Percentiles rank a stretch among this genome's conserved stretches.
phyloP scores from a whole-genome alignment of 2,797 vertebrate species.

The Hylomyscus alleni region DNA sequence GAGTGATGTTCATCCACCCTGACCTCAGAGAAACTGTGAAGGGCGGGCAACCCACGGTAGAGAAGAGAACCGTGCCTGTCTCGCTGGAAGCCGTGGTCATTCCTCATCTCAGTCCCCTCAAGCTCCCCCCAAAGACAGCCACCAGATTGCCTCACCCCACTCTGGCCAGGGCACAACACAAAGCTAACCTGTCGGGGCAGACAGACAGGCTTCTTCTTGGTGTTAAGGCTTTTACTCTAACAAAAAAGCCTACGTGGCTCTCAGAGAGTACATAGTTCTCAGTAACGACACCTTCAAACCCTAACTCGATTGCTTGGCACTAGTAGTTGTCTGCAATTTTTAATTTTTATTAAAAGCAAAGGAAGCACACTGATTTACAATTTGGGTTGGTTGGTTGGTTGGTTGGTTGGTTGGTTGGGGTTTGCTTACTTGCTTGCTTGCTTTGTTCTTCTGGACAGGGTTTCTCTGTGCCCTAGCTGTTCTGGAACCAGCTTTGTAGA shows the following conservation, averaged over 20 bases:
- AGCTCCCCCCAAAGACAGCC: neutral
- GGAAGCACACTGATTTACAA: neutral
- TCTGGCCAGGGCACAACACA: neutral
- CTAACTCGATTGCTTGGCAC: neutral
- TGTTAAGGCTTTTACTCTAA: neutral
- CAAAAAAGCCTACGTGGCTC: neutral
- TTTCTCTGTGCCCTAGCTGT: neutral
- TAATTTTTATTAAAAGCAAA: slow-evolving; percentile 33
- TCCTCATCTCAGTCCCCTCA: neutral
- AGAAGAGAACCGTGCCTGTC: neutral
- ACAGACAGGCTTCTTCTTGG: neutral
- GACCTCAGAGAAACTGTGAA: neutral
- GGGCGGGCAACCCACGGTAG: neutral
- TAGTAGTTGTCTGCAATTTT: neutral
- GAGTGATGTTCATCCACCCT: neutral
- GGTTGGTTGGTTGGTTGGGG: neutral
- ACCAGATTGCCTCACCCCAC: neutral
- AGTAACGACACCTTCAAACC: neutral
- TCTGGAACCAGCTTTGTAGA: neutral
- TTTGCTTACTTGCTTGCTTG: neutral
- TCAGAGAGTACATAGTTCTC: neutral
- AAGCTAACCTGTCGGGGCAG: neutral
- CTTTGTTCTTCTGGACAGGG: neutral
- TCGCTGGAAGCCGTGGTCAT: neutral
- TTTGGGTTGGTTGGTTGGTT: neutral